Evolutionary conservation across 2,113 vertebrate species (phyloP).

Genomic region (Nothoprocta pentlandii): DNA sequence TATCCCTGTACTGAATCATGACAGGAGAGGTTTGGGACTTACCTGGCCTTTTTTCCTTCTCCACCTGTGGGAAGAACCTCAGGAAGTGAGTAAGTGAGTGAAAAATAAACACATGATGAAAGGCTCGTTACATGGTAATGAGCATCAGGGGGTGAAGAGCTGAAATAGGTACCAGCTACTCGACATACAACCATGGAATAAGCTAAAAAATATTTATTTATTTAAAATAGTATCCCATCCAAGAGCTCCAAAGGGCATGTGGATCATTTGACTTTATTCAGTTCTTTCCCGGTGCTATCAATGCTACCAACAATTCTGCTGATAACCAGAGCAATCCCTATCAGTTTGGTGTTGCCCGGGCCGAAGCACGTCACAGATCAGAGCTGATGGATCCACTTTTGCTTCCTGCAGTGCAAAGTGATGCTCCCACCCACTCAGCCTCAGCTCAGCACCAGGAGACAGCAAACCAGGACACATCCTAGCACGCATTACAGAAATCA

Average conservation of each 20-base stretch:
- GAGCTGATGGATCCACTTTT: constrained; percentile 14
- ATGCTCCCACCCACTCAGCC: constrained; percentile 42
- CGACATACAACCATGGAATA: background rate
- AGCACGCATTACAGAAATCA: constrained; percentile 15
- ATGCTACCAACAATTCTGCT: background rate
- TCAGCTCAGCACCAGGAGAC: constrained; percentile 24
- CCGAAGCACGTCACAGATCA: background rate
- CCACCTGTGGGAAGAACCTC: constrained; percentile 47
- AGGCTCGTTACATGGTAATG: background rate
- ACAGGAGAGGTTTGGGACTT: background rate
- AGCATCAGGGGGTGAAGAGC: background rate
- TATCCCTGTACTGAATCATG: background rate
- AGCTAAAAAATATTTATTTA: constrained; percentile 8
- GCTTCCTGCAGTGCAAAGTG: constrained; percentile 20
- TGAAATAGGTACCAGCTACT: background rate
- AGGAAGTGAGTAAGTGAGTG: background rate
- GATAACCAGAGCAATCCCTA: constrained; percentile 26
- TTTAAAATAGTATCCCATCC: constrained; percentile 20
- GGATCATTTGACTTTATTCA: constrained; percentile 27
- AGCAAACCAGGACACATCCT: constrained; percentile 29
- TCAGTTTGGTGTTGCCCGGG: background rate
- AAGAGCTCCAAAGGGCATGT: constrained; percentile 13
- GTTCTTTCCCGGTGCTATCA: constrained; percentile 37
- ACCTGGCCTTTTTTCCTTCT: constrained; percentile 34
- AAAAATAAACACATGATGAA: background rate